A percentile compares a stretch with the other conserved stretches of the same genome.
Conservation (phyloP, 2,797 vertebrate species). For the Pangasius mekongensis region DNA sequence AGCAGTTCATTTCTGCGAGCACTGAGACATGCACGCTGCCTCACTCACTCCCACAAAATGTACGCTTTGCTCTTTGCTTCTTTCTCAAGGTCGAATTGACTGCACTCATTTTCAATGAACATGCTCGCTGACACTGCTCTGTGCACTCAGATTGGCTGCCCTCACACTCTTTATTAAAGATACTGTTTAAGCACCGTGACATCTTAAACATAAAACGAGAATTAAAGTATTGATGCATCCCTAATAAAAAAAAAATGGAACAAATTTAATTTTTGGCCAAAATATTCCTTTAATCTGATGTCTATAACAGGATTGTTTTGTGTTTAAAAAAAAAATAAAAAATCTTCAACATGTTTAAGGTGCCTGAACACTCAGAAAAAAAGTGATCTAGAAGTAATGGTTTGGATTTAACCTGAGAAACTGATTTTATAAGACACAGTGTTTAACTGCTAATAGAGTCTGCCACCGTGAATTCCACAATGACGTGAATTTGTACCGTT, state of each 20-base stretch:
- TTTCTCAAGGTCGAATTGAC: background rate
- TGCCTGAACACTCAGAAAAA: conserved; percentile 6
- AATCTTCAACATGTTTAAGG: background rate
- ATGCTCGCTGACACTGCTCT: background rate
- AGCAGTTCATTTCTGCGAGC: background rate
- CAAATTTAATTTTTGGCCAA: background rate
- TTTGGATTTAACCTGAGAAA: conserved; percentile 52
- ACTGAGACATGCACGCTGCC: background rate
- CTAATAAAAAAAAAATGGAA: background rate
- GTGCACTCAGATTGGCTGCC: background rate
- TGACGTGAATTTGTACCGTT: conserved; percentile 25
- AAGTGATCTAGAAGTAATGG: background rate
- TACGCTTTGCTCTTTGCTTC: too few species aligned
- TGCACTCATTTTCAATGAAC: background rate
- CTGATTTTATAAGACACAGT: conserved; percentile 40
- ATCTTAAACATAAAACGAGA: background rate
- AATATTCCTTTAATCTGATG: background rate
- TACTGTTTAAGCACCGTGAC: background rate
- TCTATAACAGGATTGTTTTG: background rate
- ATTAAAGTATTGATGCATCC: background rate
- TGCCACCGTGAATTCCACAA: conserved; percentile 55
- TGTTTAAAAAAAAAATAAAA: background rate
- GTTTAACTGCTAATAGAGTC: conserved; percentile 27
- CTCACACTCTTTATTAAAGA: background rate
- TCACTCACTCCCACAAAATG: background rate